Evolutionary conservation across 2,113 vertebrate species (phyloP), one percentile per base, ranked within the genome.

Genomic region (Leptosomus discolor): DNA sequence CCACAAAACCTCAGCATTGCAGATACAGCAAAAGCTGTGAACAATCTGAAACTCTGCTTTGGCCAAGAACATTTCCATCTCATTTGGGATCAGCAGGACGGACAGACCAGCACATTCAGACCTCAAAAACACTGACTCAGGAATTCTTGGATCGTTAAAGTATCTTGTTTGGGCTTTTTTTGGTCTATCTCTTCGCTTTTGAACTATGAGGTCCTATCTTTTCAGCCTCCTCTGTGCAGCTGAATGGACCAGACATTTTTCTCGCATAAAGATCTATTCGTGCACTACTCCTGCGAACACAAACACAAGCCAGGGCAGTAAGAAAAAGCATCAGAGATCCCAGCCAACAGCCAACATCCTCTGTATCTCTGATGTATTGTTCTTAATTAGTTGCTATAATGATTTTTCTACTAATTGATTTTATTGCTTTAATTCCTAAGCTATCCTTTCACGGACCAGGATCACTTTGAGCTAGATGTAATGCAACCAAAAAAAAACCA

Each of bases 11-110:
- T 6, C 1, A 3, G 57, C 75, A 88, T 2, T 65, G 82, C 88
- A 88, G 88, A 73, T 50, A 56, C 71, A 88, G 95, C 75, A 63
- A 91, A 96, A 92, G 64, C 94, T 78, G 68, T 1, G 68, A 87
- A 71, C 60, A 67, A 22, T 56, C 71, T n/a, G 65, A 75, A 60
- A 45, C 58, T 24, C 79, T 60, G 45, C 91, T n/a, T 9, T 15
- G 41, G 88, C 61, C 57, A 61, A 54, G 75, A 65, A 65, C 26
- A 45, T 56, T 81, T 45, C 8, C 70, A 73, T 85, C 88, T 63
- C 74, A 17, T 22, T 41, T 83, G 63, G 95, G 76, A 77, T 21
- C 86, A 74, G 83, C 71, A 80, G 51, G 64, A 85, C 1, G 8
- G 90, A 67, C 90, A 77, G 75, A 60, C 36, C 88, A 45, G 56